Conservation (phyloP, 2,797 vertebrate species). For the Micropoecilia bifurca region DNA sequence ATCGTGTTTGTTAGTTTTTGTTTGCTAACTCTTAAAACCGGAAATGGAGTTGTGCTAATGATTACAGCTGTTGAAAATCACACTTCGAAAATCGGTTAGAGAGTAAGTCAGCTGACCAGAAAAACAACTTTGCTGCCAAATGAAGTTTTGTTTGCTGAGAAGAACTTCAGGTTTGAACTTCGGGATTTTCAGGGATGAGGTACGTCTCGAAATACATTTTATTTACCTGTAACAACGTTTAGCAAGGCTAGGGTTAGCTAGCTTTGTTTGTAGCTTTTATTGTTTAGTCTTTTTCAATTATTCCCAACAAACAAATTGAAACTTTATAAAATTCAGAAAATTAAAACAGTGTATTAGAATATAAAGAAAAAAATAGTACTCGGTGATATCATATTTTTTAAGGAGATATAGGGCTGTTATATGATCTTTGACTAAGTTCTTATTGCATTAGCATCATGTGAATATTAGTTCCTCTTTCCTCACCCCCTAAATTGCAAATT, state of each 20-base stretch:
- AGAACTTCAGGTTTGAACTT: not conserved
- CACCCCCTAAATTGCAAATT: conserved; percentile 27
- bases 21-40: conserved; percentile 16
- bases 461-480: conserved; percentile 62
- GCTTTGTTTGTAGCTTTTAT: not conserved
- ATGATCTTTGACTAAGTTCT: not conserved
- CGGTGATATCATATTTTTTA: not conserved
- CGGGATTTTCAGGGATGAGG: conserved; percentile 9
- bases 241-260: not conserved
- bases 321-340: not conserved
- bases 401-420: not conserved
- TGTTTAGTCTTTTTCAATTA: not conserved
- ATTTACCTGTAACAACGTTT: not conserved
- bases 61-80: not conserved
- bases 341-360: not conserved
- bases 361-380: not conserved
- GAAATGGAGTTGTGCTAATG: conserved; percentile 9
- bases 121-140: conserved; percentile 23
- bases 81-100: not conserved
- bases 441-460: conserved; percentile 49
- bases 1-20: not conserved
- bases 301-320: not conserved
- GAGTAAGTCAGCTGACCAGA: conserved; percentile 53
- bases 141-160: not conserved
- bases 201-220: conserved; percentile 20